These are phyloP conservation scores for Tuta absoluta DNA, from an alignment of 2,888 invertebrate species.

Conservation along the genomic window DNA sequence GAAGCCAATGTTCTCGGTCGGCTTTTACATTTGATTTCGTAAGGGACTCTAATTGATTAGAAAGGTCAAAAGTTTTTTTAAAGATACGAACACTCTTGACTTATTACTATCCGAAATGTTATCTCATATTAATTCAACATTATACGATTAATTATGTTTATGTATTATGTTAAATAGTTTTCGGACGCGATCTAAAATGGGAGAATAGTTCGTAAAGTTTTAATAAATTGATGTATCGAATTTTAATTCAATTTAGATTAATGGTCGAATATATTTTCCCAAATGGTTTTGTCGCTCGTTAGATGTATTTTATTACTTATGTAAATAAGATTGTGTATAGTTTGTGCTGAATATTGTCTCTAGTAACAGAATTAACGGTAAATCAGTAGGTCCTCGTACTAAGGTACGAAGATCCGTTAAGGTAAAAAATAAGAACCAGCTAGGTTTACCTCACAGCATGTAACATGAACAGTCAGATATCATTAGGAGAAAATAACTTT, in stretches of 20 bases:
- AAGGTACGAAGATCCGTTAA: too few relatives aligned
- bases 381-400: too few relatives aligned
- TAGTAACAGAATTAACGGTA: background rate
- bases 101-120: background rate
- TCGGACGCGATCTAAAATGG: slow-evolving; percentile 31
- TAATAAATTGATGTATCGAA: slow-evolving; percentile 40
- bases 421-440: too few relatives aligned
- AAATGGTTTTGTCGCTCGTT: background rate
- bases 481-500: too few relatives aligned
- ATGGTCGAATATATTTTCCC: slow-evolving; percentile 21
- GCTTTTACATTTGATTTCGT: background rate
- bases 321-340: background rate
- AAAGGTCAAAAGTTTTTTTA: slow-evolving; percentile 13
- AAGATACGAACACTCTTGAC: background rate
- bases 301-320: background rate
- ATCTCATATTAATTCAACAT: slow-evolving; percentile 23
- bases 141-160: slow-evolving; percentile 21
- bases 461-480: too few relatives aligned
- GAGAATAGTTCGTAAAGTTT: slow-evolving; percentile 35
- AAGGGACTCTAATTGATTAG: slow-evolving; percentile 18
- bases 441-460: too few relatives aligned
- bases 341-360: background rate
- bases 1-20: background rate
- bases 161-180: slow-evolving; percentile 18
- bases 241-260: slow-evolving; percentile 33